Evolutionary conservation across 1,140 invertebrate genomes (phyloP), one percentile per base, ranked within the genome.

Genomic region (Trissolcus basalis): DNA sequence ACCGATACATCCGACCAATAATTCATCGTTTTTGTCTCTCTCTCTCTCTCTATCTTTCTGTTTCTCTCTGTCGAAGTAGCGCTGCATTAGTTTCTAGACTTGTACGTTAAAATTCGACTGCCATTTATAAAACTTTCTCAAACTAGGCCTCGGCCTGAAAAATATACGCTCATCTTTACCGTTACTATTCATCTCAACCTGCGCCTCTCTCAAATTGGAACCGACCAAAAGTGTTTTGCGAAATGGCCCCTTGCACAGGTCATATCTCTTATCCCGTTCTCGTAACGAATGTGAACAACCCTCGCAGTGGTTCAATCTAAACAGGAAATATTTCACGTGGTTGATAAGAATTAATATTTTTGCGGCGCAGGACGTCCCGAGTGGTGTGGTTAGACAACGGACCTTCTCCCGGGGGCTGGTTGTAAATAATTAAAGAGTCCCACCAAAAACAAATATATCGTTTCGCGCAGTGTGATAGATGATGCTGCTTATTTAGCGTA

Each of bases 391-490:
- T 61, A 49, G 39, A 67, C 68, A 59, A 60, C 44, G 63, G 49
- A 19, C n/a, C 33, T 60, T 75, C 60, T 44, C 58, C 47, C 65
- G 63, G 59, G 50, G 77, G 63, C 64, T 68, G 43, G 19, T 69
- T 82, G 79, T 86, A 86, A 86, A 86, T 87, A 87, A 87, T 87
- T 87, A 87, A 83, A 82, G 71, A 84, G 81, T 72, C 74, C 79
- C 79, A 76, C 78, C 78, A 82, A 87, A 87, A 87, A 87, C 85
- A 87, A 87, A 87, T 87, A 87, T 86, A 87, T 87, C 82, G 82
- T 85, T 86, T 85, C 83, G 85, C 85, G 77, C 83, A 83, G 84
- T 84, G 81, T 87, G 86, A 87, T 87, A 87, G 85, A 87, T 87
- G 86, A 87, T 85, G 84, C 78, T 86, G 85, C 85, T 86, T 83